Evolutionary conservation across 1,140 invertebrate genomes (phyloP), one percentile per base, ranked within the genome.

Genomic region (Maniola jurtina): DNA sequence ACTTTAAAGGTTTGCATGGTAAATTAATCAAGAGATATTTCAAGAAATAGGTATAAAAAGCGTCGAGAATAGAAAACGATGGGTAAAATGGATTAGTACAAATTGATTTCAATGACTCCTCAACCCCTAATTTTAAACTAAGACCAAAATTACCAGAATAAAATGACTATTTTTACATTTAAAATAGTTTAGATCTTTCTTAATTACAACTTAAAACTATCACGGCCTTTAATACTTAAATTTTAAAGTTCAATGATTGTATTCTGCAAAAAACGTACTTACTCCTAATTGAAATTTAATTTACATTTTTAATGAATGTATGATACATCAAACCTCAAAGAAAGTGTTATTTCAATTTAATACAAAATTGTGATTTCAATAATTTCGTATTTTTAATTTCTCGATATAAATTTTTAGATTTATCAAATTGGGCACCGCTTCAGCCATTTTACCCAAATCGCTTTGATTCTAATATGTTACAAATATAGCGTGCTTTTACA

Each of bases 121-220:
- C 38, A 38, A 38, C 1, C 36, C 5, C 9, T 36, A 36, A 47
- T 47, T 6, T 47, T 7, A 11, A 50, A 8, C 25, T 55, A 55
- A 55, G 33, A 55, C 16, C 16, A 25, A 25, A 4, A 6, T 52
- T 1, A 25, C 45, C 1, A n/a, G 9, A 45, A 45, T 45, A 52
- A 25, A 13, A 35, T 35, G 34, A 55, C 11, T 55, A 35, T 55
- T 16, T 34, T 55, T 55, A 55, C 11, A 55, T 55, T 55, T 13
- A 35, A 55, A 55, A 54, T 54, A 54, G 25, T 54, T 52, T 15
- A 55, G 34, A 54, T 35, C 14, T 7, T 33, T 48, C 56, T 48
- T 70, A 58, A 25, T 45, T 61, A 65, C 50, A 48, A 45, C 68
- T 70, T 70, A 70, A 61, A 57, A 35, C 68, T 70, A 70, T 66